Percentiles rank a stretch among this genome's conserved stretches.
phyloP scores from a whole-genome alignment of 2,113 vertebrate genomes.

The human (Homo sapiens) region DNA sequence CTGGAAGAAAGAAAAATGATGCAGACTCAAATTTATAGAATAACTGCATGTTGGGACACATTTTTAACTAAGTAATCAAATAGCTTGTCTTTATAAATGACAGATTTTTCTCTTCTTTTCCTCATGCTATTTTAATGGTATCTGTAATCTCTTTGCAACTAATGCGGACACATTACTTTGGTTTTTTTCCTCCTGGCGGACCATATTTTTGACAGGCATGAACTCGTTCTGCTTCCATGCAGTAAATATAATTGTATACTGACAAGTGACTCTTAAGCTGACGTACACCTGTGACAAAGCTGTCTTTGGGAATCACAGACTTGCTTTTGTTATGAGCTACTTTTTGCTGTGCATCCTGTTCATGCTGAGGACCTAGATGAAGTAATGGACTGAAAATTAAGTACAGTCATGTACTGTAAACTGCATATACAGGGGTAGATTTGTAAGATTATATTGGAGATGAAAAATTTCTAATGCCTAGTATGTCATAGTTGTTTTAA shows the following conservation, averaged over 20 bases:
- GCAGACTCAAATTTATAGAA: conserved; percentile 34
- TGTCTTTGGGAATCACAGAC: conserved; percentile 85
- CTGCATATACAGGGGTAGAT: neutral
- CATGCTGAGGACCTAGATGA: conserved; percentile 84
- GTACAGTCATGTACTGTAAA: neutral
- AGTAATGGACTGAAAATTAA: neutral
- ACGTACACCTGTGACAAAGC: conserved; percentile 86
- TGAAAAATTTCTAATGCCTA: neutral
- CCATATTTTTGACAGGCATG: conserved; percentile 88
- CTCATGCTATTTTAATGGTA: conserved; percentile 22
- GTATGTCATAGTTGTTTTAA: neutral
- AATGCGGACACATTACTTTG: neutral
- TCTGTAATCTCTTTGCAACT: neutral
- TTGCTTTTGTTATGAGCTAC: conserved; percentile 87
- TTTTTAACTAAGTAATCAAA: conserved; percentile 58
- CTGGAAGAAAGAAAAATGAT: neutral
- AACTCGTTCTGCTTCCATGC: conserved; percentile 89
- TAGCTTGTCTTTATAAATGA: conserved; percentile 11
- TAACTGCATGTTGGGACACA: neutral
- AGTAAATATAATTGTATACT: conserved; percentile 89
- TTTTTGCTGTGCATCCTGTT: conserved; percentile 91
- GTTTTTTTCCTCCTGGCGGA: conserved; percentile 83
- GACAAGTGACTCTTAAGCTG: conserved; percentile 86
- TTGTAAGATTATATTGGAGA: neutral
- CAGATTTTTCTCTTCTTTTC: neutral